Evolutionary conservation across 2,113 vertebrate species (phyloP), one percentile per base, ranked within the genome.

Genomic region (Turnix velox): DNA sequence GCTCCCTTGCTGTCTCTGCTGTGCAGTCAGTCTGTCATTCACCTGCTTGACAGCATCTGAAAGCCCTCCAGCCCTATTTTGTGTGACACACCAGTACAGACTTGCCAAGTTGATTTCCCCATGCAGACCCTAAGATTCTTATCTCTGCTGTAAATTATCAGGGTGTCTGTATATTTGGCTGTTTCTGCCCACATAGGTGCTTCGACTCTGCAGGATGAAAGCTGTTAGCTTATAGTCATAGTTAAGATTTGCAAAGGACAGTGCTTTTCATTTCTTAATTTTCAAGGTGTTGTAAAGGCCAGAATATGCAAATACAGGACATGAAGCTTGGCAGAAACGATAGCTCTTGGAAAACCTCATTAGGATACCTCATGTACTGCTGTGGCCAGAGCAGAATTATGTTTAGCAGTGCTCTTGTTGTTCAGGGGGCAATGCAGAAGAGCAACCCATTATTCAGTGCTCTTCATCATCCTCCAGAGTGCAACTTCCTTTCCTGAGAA

Each of bases 321-420:
- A 40, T 12, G 75, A 83, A 80, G 31, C 37, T 79, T 71, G 51
- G n/a, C 57, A 74, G 42, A 92, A 92, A 74, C 13, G 82, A 66
- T 39, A 90, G 49, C 20, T 93, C 79, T 88, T 92, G 75, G 66
- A 93, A 93, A 92, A 77, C 11, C 24, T 87, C 72, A n/a, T 90
- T 83, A 90, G 24, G 63, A 9, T 35, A 74, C 18, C 30, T 77
- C 46, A 42, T 35, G 35, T 57, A 66, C 19, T 90, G 18, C 58
- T 83, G 42, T 9, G 20, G 18, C 52, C 25, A 39, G 28, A 92
- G 33, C 11, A 95, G 79, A 85, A 76, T n/a, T 75, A 33, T 63
- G 87, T 61, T 75, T 82, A 68, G 68, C 27, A 74, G 25, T 7
- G 9, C 23, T 76, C 39, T 74, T 85, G 28, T 61, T 90, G 28